These are phyloP conservation scores for Cebuella pygmaea DNA, from an alignment of 2,797 vertebrate species.

Conservation along the genomic window DNA sequence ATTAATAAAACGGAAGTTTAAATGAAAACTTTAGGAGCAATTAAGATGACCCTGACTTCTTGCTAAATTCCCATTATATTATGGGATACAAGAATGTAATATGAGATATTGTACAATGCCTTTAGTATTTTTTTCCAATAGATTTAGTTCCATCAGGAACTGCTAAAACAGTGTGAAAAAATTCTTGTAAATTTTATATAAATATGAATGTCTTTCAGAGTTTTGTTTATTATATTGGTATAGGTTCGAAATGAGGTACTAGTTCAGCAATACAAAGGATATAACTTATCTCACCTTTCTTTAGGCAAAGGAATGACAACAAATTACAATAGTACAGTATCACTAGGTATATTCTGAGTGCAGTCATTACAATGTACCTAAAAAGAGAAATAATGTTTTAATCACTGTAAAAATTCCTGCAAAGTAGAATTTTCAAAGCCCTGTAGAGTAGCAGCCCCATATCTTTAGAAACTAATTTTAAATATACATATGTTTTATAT, in stretches of 20 bases:
- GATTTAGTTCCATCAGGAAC: background rate
- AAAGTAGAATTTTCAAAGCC: constrained; percentile 18
- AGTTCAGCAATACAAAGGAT: background rate
- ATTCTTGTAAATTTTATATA: background rate
- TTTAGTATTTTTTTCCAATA: background rate
- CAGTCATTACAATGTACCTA: background rate
- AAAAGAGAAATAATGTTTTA: constrained; percentile 27
- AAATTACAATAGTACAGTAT: background rate
- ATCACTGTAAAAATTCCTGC: background rate
- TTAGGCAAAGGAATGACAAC: background rate
- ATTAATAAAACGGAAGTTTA: background rate
- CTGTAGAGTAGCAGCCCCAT: background rate
- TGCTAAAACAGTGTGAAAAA: background rate
- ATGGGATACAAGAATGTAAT: background rate
- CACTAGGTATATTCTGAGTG: background rate
- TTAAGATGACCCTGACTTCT: background rate
- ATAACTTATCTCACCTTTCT: background rate
- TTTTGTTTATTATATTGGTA: background rate
- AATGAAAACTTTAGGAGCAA: background rate
- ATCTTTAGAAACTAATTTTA: constrained; percentile 22
- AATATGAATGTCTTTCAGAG: background rate
- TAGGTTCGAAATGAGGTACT: background rate
- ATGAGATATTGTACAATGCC: background rate
- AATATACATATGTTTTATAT: background rate
- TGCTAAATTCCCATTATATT: background rate